A percentile compares a stretch with the other conserved stretches of the same genome.
Conservation (phyloP, 2,113 vertebrate species). For the Elachura formosa region DNA sequence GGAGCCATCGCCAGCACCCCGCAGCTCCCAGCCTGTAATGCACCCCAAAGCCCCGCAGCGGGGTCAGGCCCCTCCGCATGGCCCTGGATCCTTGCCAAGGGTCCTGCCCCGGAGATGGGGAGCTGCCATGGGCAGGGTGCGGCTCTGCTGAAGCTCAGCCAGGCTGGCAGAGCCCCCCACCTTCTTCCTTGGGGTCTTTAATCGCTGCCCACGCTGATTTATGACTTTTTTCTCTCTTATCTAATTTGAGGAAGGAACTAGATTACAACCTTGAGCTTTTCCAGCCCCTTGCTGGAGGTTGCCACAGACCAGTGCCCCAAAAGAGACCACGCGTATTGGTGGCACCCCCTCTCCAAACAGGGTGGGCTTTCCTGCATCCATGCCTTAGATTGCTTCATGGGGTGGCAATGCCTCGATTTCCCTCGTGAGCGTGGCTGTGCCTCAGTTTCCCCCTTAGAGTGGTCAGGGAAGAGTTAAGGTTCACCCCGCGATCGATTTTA, state of each 20-base stretch:
- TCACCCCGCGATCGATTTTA: neutral
- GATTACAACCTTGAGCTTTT: conserved; percentile 47
- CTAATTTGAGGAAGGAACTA: conserved; percentile 38
- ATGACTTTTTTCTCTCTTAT: conserved; percentile 12
- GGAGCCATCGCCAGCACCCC: accelerated
- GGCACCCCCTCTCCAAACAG: neutral
- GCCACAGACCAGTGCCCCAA: neutral
- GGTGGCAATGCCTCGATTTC: neutral
- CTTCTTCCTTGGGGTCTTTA: neutral
- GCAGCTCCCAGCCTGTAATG: accelerated
- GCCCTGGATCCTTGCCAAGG: neutral
- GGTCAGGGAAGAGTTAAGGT: neutral
- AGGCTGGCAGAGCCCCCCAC: neutral
- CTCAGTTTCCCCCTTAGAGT: neutral
- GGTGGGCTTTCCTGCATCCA: accelerated
- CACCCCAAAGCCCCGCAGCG: accelerated
- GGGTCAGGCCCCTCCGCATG: neutral
- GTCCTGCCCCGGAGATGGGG: accelerated
- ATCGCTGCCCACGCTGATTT: neutral
- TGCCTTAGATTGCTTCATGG: neutral
- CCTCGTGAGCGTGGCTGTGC: neutral
- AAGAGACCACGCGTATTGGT: accelerated
- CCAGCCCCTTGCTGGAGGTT: neutral
- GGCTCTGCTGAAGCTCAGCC: neutral
- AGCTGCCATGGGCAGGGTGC: neutral